Evolutionary conservation across 2,113 vertebrate species (phyloP), one percentile per base, ranked within the genome.

Genomic region (Ailuropoda melanoleuca): DNA sequence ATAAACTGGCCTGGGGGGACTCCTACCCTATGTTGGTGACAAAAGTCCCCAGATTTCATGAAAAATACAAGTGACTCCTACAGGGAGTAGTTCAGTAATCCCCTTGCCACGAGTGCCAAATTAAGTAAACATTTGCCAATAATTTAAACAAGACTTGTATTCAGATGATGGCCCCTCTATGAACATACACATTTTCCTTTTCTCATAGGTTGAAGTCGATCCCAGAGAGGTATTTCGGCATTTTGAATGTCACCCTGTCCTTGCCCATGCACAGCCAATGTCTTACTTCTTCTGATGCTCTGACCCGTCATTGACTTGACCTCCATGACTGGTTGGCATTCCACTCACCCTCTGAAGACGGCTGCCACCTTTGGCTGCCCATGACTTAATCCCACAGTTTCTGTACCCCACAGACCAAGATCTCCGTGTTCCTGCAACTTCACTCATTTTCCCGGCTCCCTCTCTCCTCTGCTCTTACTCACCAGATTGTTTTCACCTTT

Each of bases 321-420:
- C 12, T 26, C 8, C 31, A 34, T 1, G 0, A 19, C 2, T n/a
- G 24, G 0, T 21, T 64, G 1, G 8, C 0, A 9, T 24, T 92
- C 21, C 39, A 82, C 60, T 43, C 66, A 77, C 2, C 31, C 14
- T 6, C 46, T 14, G 13, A 39, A 4, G 4, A 29, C 21, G 3
- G 48, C 9, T 80, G 53, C 58, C 1, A 12, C 10, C 7, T n/a
- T 37, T 53, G 31, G 6, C 7, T 74, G 8, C 4, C 10, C 43
- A 23, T 64, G n/a, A 77, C 17, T 83, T 78, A 26, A 55, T 62
- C 46, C 3, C 17, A 2, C 4, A n/a, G 53, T 74, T 87, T 93
- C 64, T 1, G 11, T 58, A 12, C 66, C 31, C 60, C 39, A 43
- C 8, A 43, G 18, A 56, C 2, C 12, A 10, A 90, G 8, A 50